Percentiles rank a stretch among this genome's conserved stretches.
Conservation (phyloP, 2,113 vertebrate genomes). For the Poicephalus meyeri region DNA sequence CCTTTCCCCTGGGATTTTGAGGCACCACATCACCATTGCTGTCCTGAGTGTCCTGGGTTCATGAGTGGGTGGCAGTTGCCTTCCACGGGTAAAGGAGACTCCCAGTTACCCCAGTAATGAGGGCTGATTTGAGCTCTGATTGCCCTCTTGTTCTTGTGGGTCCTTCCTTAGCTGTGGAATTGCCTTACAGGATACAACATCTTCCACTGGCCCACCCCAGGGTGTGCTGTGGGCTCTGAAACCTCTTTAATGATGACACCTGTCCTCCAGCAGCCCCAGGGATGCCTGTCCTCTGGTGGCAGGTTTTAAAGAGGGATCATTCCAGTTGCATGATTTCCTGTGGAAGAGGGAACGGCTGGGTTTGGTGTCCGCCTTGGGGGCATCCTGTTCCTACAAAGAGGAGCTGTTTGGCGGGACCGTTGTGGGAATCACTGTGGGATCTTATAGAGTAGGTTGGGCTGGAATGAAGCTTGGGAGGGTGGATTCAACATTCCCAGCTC, state of each 20-base stretch:
- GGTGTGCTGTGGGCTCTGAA: rapidly evolving
- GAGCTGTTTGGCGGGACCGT: rapidly evolving
- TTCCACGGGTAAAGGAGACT: background rate
- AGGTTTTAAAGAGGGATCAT: background rate
- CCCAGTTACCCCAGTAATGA: background rate
- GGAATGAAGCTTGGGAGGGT: background rate
- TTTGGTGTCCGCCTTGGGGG: background rate
- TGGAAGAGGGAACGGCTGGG: background rate
- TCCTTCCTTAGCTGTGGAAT: background rate
- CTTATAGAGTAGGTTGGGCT: background rate
- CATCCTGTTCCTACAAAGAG: background rate
- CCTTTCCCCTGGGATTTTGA: background rate
- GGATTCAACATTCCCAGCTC: rapidly evolving
- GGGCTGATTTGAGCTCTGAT: background rate
- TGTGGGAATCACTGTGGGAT: rapidly evolving
- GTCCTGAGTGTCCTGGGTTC: background rate
- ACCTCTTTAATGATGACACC: background rate
- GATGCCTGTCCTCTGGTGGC: rapidly evolving
- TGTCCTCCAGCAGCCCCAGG: background rate
- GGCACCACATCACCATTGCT: background rate
- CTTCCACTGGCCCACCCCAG: background rate
- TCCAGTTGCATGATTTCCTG: background rate
- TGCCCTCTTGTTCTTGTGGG: background rate
- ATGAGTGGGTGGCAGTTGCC: background rate
- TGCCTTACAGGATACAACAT: rapidly evolving